Conservation (phyloP, 2,113 vertebrate species). For the Phylloscopus trochiloides region DNA sequence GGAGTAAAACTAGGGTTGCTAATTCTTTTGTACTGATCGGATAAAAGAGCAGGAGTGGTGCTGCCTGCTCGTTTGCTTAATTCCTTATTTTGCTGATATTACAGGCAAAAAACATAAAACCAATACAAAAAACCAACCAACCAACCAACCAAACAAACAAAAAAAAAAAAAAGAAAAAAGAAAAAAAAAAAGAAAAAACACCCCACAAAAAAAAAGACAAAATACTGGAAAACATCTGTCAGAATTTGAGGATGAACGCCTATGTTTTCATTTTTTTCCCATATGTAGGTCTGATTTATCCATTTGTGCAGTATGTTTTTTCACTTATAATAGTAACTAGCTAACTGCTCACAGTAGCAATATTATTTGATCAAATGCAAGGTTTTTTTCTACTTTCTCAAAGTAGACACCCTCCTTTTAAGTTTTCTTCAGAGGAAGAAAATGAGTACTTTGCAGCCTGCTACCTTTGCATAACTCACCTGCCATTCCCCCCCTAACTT, state of each 20-base stretch:
- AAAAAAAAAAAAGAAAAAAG: too few relatives aligned
- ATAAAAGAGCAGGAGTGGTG: background rate
- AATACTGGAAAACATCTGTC: background rate
- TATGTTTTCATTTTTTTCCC: background rate
- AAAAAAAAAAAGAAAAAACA: too few relatives aligned
- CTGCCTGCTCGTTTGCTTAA: background rate
- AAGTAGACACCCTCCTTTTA: background rate
- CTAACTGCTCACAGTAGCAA: background rate
- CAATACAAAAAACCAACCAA: background rate
- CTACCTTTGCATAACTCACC: background rate
- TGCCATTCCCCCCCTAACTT: background rate
- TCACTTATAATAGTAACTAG: slow-evolving; percentile 3
- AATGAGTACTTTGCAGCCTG: background rate
- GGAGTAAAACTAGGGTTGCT: background rate
- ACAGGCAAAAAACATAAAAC: background rate
- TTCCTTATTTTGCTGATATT: background rate
- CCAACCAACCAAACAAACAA: too few relatives aligned
- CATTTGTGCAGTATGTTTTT: slow-evolving; percentile 1
- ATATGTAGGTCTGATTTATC: background rate
- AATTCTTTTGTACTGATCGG: background rate
- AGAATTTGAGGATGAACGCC: background rate
- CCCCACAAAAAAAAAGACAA: background rate
- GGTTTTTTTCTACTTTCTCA: background rate
- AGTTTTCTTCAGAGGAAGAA: background rate
- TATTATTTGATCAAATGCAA: background rate